Evolutionary conservation across 2,797 vertebrate species (phyloP), one percentile per base, ranked within the genome.

Genomic region (Valencia hispanica): DNA sequence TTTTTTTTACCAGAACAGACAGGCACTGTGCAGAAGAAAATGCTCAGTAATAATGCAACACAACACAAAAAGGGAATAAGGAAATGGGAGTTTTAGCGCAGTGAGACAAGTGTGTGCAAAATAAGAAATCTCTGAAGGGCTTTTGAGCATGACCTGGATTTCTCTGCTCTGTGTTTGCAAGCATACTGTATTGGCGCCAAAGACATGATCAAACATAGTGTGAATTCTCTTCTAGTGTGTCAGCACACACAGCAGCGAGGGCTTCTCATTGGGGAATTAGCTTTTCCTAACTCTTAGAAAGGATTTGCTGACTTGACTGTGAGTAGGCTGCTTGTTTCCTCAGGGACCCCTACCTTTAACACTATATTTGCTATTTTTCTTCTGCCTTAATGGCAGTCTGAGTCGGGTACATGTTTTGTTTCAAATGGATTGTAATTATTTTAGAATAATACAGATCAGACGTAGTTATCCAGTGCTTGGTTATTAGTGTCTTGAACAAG

Each of bases 61-160:
- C 71, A 84, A 79, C 79, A 77, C 65, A 75, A 73, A 83, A 51
- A 70, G 50, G 70, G 75, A 76, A 73, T 81, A 61, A 75, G 59
- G 70, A 79, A 74, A 53, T 71, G 68, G 63, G 74, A 79, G 70
- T 55, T 78, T 75, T 84, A 72, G 70, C 61, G 34, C 63, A 83
- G 89, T 74, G 84, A 84, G 81, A 66, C 82, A 79, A 79, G 75
- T 81, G 72, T 72, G 79, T 85, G 84, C 72, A 80, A 82, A 90
- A 84, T 76, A 70, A 74, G 51, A 89, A 85, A 77, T 84, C 84
- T 88, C 81, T 73, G 71, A 84, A 81, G 83, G 72, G 83, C 68
- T 92, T n/a, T 79, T 86, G 82, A 87, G 77, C 70, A 3, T 93
- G 89, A 91, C 93, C 93, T 91, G 92, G 85, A 90, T 94, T 93